phyloP scores from a whole-genome alignment of 2,113 vertebrate species.

The Tachysurus vachellii region DNA sequence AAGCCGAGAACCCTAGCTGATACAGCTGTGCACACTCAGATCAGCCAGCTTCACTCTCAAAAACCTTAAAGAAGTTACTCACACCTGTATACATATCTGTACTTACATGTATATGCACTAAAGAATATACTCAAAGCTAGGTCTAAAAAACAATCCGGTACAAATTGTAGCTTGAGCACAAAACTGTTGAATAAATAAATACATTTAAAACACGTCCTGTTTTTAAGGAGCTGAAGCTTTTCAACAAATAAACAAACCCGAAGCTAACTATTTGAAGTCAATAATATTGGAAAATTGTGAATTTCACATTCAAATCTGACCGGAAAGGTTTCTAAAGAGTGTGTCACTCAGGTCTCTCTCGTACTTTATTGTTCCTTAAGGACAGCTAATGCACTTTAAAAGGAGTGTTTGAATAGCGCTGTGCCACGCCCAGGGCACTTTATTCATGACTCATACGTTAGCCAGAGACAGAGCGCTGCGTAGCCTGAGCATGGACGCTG shows the following conservation, averaged over 20 bases:
- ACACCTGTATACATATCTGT: background rate
- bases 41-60: background rate
- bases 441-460: conserved; percentile 1
- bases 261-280: background rate
- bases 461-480: background rate
- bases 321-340: background rate
- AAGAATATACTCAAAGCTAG: background rate
- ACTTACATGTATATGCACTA: background rate
- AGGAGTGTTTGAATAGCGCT: conserved; percentile 1
- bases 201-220: background rate
- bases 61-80: background rate
- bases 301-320: background rate
- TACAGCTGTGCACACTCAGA: background rate
- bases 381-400: background rate
- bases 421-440: background rate
- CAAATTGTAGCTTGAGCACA: background rate
- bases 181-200: background rate
- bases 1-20: too few species aligned
- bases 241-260: background rate
- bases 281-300: background rate
- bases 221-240: too few species aligned
- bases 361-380: background rate
- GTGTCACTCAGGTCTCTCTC: background rate
- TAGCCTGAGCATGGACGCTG: background rate
- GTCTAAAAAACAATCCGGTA: background rate